Percentiles rank a stretch among this genome's conserved stretches.
Conservation (phyloP, 2,888 invertebrate species). For the Arenicola marina region DNA sequence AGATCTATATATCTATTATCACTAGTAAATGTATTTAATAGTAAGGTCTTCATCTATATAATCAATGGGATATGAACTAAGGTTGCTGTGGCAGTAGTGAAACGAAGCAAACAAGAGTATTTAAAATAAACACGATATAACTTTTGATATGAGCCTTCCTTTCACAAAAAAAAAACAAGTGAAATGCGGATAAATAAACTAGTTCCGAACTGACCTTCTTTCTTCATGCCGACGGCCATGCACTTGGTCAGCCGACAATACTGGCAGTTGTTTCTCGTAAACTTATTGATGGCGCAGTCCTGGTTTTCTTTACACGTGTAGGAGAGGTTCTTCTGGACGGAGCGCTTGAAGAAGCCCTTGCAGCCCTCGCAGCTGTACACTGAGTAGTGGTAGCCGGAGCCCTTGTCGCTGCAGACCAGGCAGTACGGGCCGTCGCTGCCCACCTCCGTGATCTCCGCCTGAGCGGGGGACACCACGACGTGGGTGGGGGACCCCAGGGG, state of each 20-base stretch:
- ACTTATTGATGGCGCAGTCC: constrained; percentile 56
- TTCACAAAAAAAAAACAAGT: neutral
- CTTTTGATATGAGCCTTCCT: neutral
- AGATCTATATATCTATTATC: too few relatives aligned
- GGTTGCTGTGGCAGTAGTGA: neutral
- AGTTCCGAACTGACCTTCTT: constrained; percentile 55
- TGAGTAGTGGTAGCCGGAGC: constrained; percentile 60
- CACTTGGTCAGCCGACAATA: constrained; percentile 59
- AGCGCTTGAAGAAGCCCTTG: constrained; percentile 61
- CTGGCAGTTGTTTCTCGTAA: constrained; percentile 59
- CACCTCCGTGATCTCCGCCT: too few relatives aligned
- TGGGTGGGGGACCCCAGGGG: too few relatives aligned
- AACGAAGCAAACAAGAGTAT: too few relatives aligned
- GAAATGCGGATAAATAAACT: neutral
- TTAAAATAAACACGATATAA: neutral
- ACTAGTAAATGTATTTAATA: too few relatives aligned
- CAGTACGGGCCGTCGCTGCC: too few relatives aligned
- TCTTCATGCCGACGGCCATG: constrained; percentile 57
- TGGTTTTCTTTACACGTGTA: constrained; percentile 56
- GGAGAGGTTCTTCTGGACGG: constrained; percentile 57
- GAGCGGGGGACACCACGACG: too few relatives aligned
- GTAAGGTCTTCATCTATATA: neutral
- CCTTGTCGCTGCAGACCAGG: constrained; percentile 56
- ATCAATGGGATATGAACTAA: neutral
- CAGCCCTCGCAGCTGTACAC: constrained; percentile 60